Evolutionary conservation across 2,888 invertebrate genomes (phyloP).

Genomic region (Clivina fossor): DNA sequence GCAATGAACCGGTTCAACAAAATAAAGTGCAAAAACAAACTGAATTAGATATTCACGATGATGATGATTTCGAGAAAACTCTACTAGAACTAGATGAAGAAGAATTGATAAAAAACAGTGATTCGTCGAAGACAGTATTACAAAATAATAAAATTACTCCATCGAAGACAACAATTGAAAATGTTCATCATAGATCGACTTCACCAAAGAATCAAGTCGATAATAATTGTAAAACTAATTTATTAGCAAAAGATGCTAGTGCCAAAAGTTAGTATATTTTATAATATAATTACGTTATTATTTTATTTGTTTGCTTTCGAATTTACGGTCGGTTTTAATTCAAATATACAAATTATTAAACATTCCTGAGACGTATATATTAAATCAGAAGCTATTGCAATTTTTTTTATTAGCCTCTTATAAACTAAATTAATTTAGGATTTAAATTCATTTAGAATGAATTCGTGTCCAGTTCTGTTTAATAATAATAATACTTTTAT

Average conservation of each 20-base stretch:
- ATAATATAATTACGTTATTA: too few relatives aligned
- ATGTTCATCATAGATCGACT: neutral
- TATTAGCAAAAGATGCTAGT: slow-evolving; percentile 35
- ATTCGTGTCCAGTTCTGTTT: too few relatives aligned
- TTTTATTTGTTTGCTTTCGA: too few relatives aligned
- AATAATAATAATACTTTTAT: too few relatives aligned
- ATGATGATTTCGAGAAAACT: slow-evolving; percentile 72
- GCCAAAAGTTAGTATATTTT: slow-evolving; percentile 20
- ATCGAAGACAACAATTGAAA: slow-evolving; percentile 47
- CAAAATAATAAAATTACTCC: slow-evolving; percentile 13
- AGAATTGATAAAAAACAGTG: slow-evolving; percentile 47
- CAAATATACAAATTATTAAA: too few relatives aligned
- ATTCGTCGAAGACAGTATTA: too few relatives aligned
- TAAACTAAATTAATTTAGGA: too few relatives aligned
- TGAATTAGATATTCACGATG: slow-evolving; percentile 58
- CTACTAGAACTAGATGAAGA: slow-evolving; percentile 65
- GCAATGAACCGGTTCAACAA: slow-evolving; percentile 61
- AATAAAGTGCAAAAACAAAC: slow-evolving; percentile 48
- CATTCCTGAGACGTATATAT: too few relatives aligned
- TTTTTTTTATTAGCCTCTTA: too few relatives aligned
- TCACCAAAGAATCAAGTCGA: neutral
- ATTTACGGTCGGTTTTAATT: too few relatives aligned
- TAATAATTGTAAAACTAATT: slow-evolving; percentile 32
- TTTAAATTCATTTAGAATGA: too few relatives aligned
- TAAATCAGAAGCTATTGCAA: too few relatives aligned